phyloP scores from a whole-genome alignment of 2,888 invertebrate genomes.

The Cephus runcator region DNA sequence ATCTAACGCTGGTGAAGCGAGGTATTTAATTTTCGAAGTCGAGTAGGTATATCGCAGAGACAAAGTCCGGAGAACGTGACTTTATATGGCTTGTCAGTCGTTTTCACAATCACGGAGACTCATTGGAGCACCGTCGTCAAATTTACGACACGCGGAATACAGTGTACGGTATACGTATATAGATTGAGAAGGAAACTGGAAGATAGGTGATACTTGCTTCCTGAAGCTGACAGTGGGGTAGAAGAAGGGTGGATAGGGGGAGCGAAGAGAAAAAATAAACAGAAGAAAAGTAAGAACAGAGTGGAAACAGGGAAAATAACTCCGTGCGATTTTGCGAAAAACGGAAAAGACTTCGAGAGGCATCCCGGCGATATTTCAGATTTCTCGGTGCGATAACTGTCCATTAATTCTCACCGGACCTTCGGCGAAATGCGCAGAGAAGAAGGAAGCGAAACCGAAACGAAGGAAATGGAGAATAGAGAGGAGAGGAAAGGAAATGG shows the following conservation, averaged over 20 bases:
- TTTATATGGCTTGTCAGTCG: background rate
- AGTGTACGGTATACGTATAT: background rate
- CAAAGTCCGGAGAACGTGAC: background rate
- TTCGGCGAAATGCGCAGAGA: background rate
- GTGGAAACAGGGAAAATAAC: background rate
- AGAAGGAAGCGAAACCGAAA: background rate
- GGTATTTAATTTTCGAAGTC: conserved; percentile 11
- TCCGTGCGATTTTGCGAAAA: background rate
- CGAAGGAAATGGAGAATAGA: background rate
- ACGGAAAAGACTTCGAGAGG: conserved; percentile 39
- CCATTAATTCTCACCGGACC: conserved; percentile 47
- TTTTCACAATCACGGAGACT: background rate
- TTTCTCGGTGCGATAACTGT: conserved; percentile 49
- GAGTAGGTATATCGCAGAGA: background rate
- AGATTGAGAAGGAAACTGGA: background rate
- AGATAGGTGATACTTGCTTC: background rate
- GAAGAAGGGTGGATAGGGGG: background rate
- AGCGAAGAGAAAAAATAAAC: conserved; percentile 6
- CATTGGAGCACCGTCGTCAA: background rate
- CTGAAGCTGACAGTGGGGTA: background rate
- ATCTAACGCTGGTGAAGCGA: background rate
- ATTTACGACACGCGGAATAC: background rate
- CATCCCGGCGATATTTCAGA: conserved; percentile 46
- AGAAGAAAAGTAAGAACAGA: conserved; percentile 2
- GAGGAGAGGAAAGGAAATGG: background rate